These are phyloP conservation scores for Eriocheir sinensis DNA, from an alignment of 1,140 invertebrate genomes.

Conservation along the genomic window DNA sequence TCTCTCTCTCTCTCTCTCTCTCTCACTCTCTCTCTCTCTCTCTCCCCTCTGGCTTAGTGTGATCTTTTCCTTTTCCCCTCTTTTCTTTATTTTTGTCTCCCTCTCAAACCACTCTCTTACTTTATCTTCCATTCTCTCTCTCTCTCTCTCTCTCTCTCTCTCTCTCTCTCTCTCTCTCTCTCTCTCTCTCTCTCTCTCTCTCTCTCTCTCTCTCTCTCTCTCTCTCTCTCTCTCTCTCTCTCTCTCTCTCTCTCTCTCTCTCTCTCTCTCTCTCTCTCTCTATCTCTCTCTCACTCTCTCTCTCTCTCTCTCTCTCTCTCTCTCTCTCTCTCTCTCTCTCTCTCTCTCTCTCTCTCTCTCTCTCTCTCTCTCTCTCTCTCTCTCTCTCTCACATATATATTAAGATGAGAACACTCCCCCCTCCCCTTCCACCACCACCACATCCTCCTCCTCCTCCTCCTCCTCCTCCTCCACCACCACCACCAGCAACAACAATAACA, in stretches of 20 bases:
- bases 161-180: no score
- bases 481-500: no score
- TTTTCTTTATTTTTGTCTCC: neutral
- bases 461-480: neutral
- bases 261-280: no score
- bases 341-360: slow-evolving; percentile 16
- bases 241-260: neutral
- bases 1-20: neutral
- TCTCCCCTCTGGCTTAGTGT: neutral
- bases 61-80: neutral
- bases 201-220: neutral
- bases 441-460: no score
- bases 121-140: no score
- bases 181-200: neutral
- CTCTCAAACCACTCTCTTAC: neutral
- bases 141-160: no score
- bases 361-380: slow-evolving; percentile 41
- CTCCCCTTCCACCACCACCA: neutral
- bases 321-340: no score
- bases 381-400: no score
- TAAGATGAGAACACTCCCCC: no score
- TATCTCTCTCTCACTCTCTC: no score
- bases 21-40: neutral
- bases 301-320: no score
- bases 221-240: neutral